Evolutionary conservation across 1,140 invertebrate genomes (phyloP).

Genomic region (Panonychus citri): DNA sequence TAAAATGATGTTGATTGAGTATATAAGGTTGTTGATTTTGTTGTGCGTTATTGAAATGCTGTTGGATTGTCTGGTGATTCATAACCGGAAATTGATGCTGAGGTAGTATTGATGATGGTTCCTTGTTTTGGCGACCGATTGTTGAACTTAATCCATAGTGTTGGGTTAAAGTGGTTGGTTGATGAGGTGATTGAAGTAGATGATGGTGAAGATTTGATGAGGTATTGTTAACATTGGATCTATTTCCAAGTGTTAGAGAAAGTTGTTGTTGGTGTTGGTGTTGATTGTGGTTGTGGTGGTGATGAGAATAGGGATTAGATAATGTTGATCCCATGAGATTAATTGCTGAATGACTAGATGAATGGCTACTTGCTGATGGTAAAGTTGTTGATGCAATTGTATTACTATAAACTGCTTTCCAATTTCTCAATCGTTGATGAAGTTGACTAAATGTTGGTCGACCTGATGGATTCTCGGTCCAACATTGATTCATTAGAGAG

Average conservation of each 20-base stretch:
- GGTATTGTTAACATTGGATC: too few relatives aligned
- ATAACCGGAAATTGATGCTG: neutral
- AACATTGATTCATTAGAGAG: conserved; percentile 85
- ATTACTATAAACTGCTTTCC: conserved; percentile 22
- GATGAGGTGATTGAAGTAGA: neutral
- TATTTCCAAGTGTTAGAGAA: too few relatives aligned
- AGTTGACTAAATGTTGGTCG: conserved; percentile 59
- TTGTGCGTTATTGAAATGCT: neutral
- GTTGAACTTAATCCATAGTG: neutral
- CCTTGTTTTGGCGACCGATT: neutral
- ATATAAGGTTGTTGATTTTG: neutral
- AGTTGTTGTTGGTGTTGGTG: neutral
- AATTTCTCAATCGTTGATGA: conserved; percentile 38
- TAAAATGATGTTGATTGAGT: neutral
- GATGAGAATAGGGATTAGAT: neutral
- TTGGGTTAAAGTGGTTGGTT: neutral
- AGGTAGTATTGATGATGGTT: neutral
- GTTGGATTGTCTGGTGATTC: conserved; percentile 1
- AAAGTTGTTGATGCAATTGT: conserved; percentile 10
- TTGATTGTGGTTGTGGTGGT: neutral
- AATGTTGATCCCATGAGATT: neutral
- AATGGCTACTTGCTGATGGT: conserved; percentile 1
- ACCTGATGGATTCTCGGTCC: conserved; percentile 71
- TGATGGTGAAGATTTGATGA: neutral
- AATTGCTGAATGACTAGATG: neutral